Evolutionary conservation across 2,113 vertebrate species (phyloP).

Genomic region (Ciconia maguari): DNA sequence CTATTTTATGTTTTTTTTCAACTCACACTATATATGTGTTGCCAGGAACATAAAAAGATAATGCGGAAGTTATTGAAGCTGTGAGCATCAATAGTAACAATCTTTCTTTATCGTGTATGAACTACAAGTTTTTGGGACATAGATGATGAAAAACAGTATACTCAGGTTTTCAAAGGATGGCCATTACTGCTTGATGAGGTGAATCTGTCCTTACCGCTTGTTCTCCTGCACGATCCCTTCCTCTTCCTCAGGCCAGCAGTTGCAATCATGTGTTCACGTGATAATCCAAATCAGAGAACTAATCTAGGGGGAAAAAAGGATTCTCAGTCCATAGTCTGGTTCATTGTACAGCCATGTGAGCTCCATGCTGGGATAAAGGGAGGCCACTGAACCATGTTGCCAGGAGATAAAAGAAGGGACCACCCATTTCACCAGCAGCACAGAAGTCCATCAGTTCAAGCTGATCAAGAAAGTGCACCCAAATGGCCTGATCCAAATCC

Average conservation of each 20-base stretch:
- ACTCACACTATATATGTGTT: background rate
- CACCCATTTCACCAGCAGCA: background rate
- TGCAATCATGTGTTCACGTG: background rate
- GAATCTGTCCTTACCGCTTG: background rate
- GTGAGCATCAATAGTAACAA: background rate
- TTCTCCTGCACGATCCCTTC: background rate
- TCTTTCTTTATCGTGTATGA: background rate
- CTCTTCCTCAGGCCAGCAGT: background rate
- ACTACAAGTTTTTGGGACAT: background rate
- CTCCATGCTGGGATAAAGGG: background rate
- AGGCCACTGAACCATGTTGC: background rate
- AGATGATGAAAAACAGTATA: background rate
- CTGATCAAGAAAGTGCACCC: background rate
- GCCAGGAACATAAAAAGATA: background rate
- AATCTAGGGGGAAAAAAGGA: background rate
- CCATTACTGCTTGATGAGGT: background rate
- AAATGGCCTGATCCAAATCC: background rate
- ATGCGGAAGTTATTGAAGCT: background rate
- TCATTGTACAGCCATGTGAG: background rate
- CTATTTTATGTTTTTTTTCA: background rate
- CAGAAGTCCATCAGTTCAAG: background rate
- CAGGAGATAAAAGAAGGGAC: background rate
- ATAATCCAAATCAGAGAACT: background rate
- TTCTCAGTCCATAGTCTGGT: background rate
- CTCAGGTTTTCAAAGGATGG: background rate